A percentile compares a stretch with the other conserved stretches of the same genome.
Conservation (phyloP, 2,113 vertebrate genomes). For the Tragulus kanchil region DNA sequence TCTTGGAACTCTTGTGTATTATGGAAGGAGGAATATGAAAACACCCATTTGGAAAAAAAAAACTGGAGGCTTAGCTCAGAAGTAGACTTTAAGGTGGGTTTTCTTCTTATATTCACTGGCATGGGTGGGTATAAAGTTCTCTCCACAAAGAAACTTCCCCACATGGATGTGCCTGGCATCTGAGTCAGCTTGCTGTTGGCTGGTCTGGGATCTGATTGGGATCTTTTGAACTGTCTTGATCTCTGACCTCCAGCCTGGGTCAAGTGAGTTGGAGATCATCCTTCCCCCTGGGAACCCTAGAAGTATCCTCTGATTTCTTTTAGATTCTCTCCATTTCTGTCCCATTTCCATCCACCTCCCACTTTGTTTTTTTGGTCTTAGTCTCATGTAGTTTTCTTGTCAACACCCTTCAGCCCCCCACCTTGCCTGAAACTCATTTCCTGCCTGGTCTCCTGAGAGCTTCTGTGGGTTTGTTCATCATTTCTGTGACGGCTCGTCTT, state of each 20-base stretch:
- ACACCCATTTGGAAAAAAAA: neutral
- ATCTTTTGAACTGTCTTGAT: neutral
- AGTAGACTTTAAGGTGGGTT: neutral
- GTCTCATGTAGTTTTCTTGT: neutral
- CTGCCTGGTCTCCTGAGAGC: neutral
- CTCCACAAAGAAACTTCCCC: neutral
- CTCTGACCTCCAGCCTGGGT: neutral
- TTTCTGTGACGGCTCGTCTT: neutral
- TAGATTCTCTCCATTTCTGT: neutral
- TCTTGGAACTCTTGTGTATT: neutral
- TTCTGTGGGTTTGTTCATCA: neutral
- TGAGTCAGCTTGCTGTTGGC: neutral
- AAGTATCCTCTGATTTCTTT: neutral
- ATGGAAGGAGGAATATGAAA: neutral
- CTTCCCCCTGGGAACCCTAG: neutral
- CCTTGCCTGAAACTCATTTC: slow-evolving; percentile 51
- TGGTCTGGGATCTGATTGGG: neutral
- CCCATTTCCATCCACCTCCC: neutral
- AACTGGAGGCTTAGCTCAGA: neutral
- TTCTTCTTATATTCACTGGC: neutral
- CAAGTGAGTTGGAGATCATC: neutral
- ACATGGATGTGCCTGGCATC: neutral
- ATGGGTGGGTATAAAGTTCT: neutral
- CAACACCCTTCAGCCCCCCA: neutral
- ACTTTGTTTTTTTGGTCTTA: neutral